Evolutionary conservation across 92 coral and sea anemone genomes (phyloP).

Genomic region (Epizoanthus stellaris): DNA sequence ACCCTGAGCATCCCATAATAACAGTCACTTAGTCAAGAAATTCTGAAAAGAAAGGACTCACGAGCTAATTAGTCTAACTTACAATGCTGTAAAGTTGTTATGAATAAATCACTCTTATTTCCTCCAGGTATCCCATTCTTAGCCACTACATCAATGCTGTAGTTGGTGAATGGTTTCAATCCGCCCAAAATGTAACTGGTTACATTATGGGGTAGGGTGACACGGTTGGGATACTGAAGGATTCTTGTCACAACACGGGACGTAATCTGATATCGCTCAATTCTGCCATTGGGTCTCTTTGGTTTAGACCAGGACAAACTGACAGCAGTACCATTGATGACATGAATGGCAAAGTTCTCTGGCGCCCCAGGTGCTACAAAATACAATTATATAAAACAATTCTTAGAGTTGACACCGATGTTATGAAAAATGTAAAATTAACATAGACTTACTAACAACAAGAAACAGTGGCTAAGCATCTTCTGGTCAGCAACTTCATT

Average conservation of each 20-base stretch:
- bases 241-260: slow-evolving; percentile 8
- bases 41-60: no score
- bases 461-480: not conserved
- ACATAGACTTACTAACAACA: not conserved
- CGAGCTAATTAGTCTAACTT: not conserved
- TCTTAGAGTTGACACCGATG: no score
- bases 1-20: no score
- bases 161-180: slow-evolving; percentile 28
- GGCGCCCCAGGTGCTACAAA: slow-evolving; percentile 39
- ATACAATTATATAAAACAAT: not conserved
- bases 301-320: slow-evolving; percentile 42
- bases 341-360: slow-evolving; percentile 23
- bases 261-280: slow-evolving; percentile 5
- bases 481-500: no score
- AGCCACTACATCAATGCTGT: slow-evolving; percentile 24
- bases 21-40: no score
- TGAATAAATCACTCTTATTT: slow-evolving; percentile 6
- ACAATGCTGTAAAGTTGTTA: slow-evolving; percentile 30
- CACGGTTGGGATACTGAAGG: slow-evolving; percentile 1
- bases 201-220: slow-evolving; percentile 32
- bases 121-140: slow-evolving; percentile 32
- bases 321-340: slow-evolving; percentile 35
- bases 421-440: not conserved
- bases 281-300: slow-evolving; percentile 31
- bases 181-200: slow-evolving; percentile 19